Percentiles rank a stretch among this genome's conserved stretches.
Evolutionary conservation across 2,797 vertebrate genomes (phyloP).

Genomic region (Arctocebus calabarensis): DNA sequence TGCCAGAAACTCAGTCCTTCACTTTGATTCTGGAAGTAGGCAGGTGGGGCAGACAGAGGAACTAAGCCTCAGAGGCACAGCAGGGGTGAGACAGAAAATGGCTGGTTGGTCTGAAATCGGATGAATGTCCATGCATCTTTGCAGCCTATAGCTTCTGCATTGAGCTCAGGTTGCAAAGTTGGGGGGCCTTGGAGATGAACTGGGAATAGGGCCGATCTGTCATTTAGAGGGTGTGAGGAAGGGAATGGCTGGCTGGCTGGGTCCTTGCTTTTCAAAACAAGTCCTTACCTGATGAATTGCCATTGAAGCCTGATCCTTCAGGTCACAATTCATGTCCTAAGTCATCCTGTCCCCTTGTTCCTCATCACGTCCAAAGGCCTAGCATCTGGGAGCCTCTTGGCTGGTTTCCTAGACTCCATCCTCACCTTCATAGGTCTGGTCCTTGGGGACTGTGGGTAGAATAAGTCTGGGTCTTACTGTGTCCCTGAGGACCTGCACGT

Average conservation of each 20-base stretch:
- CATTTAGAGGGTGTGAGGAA: not conserved
- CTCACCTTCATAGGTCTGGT: not conserved
- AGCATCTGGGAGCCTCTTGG: not conserved
- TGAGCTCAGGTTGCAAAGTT: not conserved
- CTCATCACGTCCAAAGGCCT: not conserved
- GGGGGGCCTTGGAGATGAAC: not conserved
- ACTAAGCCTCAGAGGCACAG: not conserved
- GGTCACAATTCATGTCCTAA: not conserved
- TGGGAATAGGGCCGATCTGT: not conserved
- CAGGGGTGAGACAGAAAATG: not conserved
- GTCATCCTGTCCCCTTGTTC: too few species aligned
- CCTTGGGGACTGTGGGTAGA: not conserved
- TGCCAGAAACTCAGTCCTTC: not conserved
- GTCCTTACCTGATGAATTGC: not conserved
- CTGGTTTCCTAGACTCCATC: not conserved
- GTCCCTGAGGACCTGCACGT: not conserved
- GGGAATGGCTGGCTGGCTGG: not conserved
- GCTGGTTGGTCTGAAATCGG: not conserved
- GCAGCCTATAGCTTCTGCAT: not conserved
- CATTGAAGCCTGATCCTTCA: not conserved
- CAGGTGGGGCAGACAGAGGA: not conserved
- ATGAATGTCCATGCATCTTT: fast-evolving
- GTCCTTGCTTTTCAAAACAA: not conserved
- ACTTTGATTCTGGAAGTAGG: not conserved
- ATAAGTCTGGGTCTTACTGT: not conserved